Evolutionary conservation across 1,140 invertebrate genomes (phyloP).

Genomic region (Episyrphus balteatus): DNA sequence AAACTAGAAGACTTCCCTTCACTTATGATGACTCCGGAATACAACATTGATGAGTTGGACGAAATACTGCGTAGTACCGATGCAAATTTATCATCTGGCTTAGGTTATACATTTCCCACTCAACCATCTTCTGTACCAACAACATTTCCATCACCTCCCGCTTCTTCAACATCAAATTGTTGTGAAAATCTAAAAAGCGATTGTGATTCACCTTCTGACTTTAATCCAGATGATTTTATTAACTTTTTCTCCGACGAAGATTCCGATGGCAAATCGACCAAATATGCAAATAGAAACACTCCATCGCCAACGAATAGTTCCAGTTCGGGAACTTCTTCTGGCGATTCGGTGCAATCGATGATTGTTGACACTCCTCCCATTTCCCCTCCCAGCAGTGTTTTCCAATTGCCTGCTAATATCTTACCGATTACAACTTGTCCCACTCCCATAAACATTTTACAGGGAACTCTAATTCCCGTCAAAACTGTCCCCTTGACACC

Average conservation of each 20-base stretch:
- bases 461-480: conserved; percentile 7
- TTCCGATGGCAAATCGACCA: conserved; percentile 6
- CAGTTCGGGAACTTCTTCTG: conserved; percentile 18
- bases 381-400: neutral
- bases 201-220: neutral
- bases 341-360: conserved; percentile 4
- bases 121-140: neutral
- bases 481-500: conserved; percentile 4
- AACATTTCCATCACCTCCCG: conserved; percentile 1
- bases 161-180: conserved; percentile 4
- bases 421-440: neutral
- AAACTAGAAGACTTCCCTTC: conserved; percentile 23
- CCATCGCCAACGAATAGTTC: conserved; percentile 28
- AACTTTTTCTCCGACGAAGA: conserved; percentile 16
- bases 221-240: conserved; percentile 14
- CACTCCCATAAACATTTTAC: conserved; percentile 3
- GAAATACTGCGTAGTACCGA: conserved; percentile 20
- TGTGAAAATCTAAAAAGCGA: neutral
- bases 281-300: conserved; percentile 12
- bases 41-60: conserved; percentile 17
- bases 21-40: conserved; percentile 13
- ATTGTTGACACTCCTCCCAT: neutral
- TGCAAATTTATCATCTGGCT: conserved; percentile 5
- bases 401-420: neutral
- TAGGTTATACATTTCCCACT: neutral